Evolutionary conservation across 2,888 invertebrate genomes (phyloP).

Genomic region (Lumbricus terrestris): DNA sequence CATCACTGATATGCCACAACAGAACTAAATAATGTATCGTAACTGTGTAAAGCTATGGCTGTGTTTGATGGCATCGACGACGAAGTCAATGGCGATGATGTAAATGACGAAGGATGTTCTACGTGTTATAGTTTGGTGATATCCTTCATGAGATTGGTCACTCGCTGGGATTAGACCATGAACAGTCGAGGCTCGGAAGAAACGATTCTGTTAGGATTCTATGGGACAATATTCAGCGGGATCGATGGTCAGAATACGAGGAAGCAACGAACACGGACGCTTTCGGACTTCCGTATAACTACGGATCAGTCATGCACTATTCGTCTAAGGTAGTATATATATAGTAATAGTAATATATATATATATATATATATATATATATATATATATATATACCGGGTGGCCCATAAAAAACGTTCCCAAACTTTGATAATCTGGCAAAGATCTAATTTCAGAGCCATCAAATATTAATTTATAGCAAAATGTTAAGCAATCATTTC

Average conservation of each 20-base stretch:
- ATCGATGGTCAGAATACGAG: conserved; percentile 22
- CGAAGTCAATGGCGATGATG: background rate
- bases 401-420: too few species aligned
- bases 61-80: background rate
- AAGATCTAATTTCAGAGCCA: too few species aligned
- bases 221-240: conserved; percentile 19
- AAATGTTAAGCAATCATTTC: too few species aligned
- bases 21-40: too few species aligned
- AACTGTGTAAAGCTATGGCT: too few species aligned
- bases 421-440: too few species aligned
- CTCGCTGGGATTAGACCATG: conserved; percentile 34
- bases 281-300: conserved; percentile 31
- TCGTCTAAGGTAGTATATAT: conserved; percentile 30
- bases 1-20: too few species aligned
- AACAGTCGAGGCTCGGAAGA: conserved; percentile 33
- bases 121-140: conserved; percentile 23
- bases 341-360: too few species aligned
- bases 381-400: too few species aligned
- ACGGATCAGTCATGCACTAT: conserved; percentile 36
- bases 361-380: too few species aligned
- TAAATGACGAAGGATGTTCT: background rate
- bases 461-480: too few species aligned
- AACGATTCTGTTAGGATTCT: conserved; percentile 21
- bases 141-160: conserved; percentile 36
- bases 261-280: background rate